phyloP scores from a whole-genome alignment of 2,888 invertebrate species.

The Pseudoips prasinana region DNA sequence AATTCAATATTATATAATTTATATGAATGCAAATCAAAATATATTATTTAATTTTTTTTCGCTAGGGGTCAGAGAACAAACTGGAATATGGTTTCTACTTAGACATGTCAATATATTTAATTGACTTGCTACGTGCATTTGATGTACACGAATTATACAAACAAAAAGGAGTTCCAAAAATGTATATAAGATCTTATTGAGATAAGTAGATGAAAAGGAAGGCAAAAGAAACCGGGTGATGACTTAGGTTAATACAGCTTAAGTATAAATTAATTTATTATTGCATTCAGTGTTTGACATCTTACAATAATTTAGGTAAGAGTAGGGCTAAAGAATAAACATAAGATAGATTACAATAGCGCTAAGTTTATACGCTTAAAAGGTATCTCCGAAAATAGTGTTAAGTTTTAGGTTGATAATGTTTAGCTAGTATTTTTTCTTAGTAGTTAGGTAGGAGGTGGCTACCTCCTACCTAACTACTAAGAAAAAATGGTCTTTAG shows the following conservation, averaged over 20 bases:
- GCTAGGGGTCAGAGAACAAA: slow-evolving; percentile 23
- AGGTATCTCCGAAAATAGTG: slow-evolving; percentile 12
- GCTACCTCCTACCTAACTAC: too few species aligned
- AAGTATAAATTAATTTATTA: slow-evolving; percentile 23
- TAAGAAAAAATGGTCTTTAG: slow-evolving; percentile 33
- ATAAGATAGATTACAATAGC: slow-evolving; percentile 9
- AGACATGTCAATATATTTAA: too few species aligned
- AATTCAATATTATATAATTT: too few species aligned
- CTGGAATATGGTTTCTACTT: too few species aligned
- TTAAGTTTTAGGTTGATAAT: slow-evolving; percentile 14
- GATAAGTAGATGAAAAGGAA: slow-evolving; percentile 18
- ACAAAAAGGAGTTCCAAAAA: slow-evolving; percentile 29
- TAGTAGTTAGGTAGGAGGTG: slow-evolving; percentile 19
- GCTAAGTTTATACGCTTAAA: slow-evolving; percentile 10
- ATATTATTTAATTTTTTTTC: slow-evolving; percentile 14
- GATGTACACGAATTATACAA: slow-evolving; percentile 20
- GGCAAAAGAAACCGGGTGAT: slow-evolving; percentile 39
- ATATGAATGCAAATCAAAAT: slow-evolving; percentile 5
- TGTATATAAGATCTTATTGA: slow-evolving; percentile 18
- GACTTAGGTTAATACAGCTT: slow-evolving; percentile 34
- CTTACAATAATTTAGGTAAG: slow-evolving; percentile 23
- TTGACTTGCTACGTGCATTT: too few species aligned
- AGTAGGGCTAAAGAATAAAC: slow-evolving; percentile 10
- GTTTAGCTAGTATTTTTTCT: slow-evolving; percentile 12
- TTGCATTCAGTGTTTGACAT: slow-evolving; percentile 40